Evolutionary conservation across 2,113 vertebrate genomes (phyloP), one percentile per base, ranked within the genome.

Genomic region (Oxygymnocypris stewartii): DNA sequence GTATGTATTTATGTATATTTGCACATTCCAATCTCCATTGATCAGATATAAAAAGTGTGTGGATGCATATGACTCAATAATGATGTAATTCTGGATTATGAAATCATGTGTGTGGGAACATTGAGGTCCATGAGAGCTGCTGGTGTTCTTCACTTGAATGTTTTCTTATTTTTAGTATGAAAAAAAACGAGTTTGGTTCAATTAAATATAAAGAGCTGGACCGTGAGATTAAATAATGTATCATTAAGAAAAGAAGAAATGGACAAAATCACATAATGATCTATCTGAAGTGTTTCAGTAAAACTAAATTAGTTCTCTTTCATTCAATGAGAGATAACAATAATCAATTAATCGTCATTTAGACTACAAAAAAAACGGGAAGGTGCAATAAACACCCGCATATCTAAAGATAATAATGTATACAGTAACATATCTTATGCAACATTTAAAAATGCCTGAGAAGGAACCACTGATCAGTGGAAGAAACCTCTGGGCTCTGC

Each of bases 401-500:
- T 23, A 42, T 73, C 35, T 40, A 23, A 10, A 40, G 16, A 40
- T 20, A 13, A 40, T 35, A 40, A 40, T 20, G 67, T 20, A 35
- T 2, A 37, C 67, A 37, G 35, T 7, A n/a, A 71, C 18, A 69
- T 35, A 37, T 40, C 18, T 23, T 73, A 73, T 23, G 69, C 69
- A 73, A 73, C 14, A 18, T 11, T 73, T 4, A 12, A 42, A 73
- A 42, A 73, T 3, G 37, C 69, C 20, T 42, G 1, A 23, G 49
- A 31, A 51, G n/a, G 54, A 47, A 51, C 25, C 75, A 16, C 28
- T 16, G 37, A 73, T 5, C 14, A 42, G 35, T 23, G 69, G 37
- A 73, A 47, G 73, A 44, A 74, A 75, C 73, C 78, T n/a, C 37
- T 16, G 79, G 23, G 35, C 20, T 61, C n/a, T 81, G 79, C n/a